phyloP scores from a whole-genome alignment of 2,113 vertebrate species.

The Etia nguti region DNA sequence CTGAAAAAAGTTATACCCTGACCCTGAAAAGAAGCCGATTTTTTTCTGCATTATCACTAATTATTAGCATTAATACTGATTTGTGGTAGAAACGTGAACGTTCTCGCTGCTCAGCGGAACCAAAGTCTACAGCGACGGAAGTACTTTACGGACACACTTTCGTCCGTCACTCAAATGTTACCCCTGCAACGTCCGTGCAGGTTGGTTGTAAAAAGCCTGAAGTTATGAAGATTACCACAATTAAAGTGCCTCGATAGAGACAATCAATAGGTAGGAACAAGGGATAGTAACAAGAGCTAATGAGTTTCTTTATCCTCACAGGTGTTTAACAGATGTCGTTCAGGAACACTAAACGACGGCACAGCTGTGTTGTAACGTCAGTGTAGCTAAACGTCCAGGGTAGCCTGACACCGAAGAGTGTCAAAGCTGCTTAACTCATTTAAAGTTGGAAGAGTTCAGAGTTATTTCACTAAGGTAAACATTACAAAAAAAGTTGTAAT shows the following conservation, averaged over 20 bases:
- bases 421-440: neutral
- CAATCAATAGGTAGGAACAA: neutral
- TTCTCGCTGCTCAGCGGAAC: slow-evolving; percentile 4
- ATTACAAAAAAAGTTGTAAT: neutral
- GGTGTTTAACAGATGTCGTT: neutral
- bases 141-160: neutral
- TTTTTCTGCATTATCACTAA: neutral
- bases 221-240: neutral
- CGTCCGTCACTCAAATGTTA: neutral
- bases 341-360: neutral
- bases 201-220: neutral
- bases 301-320: neutral
- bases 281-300: neutral
- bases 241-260: neutral
- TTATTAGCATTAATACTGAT: neutral
- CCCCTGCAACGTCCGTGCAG: rapidly evolving
- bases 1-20: neutral
- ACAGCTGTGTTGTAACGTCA: neutral
- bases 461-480: neutral
- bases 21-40: neutral
- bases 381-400: neutral
- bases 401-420: neutral
- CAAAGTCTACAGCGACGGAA: neutral
- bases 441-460: neutral
- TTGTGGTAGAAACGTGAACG: neutral